These are phyloP conservation scores for Drosophila infuscata DNA, from an alignment of 2,888 invertebrate genomes.

Conservation along the genomic window DNA sequence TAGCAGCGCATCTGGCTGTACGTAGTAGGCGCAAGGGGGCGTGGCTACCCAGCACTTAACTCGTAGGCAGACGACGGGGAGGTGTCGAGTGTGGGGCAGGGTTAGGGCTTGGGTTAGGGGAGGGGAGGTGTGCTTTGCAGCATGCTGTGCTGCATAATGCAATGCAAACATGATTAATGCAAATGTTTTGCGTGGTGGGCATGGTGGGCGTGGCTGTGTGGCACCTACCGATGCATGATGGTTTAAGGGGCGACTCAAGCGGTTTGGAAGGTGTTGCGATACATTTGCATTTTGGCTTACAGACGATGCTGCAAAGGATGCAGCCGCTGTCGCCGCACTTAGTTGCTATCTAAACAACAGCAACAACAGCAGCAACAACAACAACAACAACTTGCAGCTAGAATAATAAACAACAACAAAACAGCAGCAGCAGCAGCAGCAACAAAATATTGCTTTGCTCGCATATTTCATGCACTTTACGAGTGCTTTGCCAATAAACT, in stretches of 20 bases:
- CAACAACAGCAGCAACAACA: conserved; percentile 27
- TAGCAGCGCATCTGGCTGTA: conserved; percentile 25
- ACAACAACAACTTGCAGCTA: conserved; percentile 17
- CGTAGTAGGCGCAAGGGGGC: conserved; percentile 13
- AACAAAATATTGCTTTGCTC: conserved; percentile 28
- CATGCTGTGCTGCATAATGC: conserved; percentile 76
- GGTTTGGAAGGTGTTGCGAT: conserved; percentile 69
- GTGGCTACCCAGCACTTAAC: conserved; percentile 46
- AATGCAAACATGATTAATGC: conserved; percentile 80
- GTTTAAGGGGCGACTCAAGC: conserved; percentile 1
- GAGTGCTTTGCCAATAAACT: conserved; percentile 75
- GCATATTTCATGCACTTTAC: conserved; percentile 81
- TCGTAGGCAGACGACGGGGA: conserved; percentile 17
- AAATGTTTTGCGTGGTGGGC: conserved; percentile 75
- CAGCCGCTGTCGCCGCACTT: conserved; percentile 63
- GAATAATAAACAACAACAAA: conserved; percentile 3
- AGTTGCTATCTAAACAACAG: conserved; percentile 73
- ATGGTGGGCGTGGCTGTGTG: conserved; percentile 51
- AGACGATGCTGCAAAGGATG: conserved; percentile 52
- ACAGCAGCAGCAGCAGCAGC: conserved; percentile 27
- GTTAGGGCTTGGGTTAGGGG: no score
- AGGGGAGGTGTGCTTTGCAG: conserved; percentile 29
- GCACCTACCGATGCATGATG: not conserved
- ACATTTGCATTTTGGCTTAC: conserved; percentile 77
- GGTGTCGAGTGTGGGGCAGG: not conserved